Percentiles rank a stretch among this genome's conserved stretches.
These are phyloP conservation scores for Sylvicola cinctus DNA, from an alignment of 2,888 invertebrate species.

Conservation along the genomic window DNA sequence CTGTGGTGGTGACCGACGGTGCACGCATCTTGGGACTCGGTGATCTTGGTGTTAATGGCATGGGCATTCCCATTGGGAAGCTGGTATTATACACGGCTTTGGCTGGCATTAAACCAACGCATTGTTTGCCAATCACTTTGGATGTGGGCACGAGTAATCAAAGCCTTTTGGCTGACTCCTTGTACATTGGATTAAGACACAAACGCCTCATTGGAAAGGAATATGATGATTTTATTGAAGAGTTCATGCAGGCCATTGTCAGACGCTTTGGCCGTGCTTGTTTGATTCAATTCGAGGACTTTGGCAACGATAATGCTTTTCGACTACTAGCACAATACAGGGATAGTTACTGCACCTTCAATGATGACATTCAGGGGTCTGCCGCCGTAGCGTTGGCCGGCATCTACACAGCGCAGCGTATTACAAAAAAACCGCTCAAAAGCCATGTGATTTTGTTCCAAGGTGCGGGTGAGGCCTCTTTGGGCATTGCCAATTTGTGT, in stretches of 20 bases:
- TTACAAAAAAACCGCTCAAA: constrained; percentile 62
- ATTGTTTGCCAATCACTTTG: constrained; percentile 83
- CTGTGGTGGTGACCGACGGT: too few species aligned
- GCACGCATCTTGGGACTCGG: constrained; percentile 94
- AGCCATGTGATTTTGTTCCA: constrained; percentile 83
- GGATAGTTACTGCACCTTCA: constrained; percentile 80
- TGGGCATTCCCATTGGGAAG: constrained; percentile 98
- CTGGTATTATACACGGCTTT: constrained; percentile 90
- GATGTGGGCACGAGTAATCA: constrained; percentile 85
- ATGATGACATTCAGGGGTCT: constrained; percentile 95
- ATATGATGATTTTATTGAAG: constrained; percentile 89
- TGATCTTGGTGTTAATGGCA: constrained; percentile 91
- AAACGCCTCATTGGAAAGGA: constrained; percentile 57
- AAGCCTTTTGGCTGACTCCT: constrained; percentile 69
- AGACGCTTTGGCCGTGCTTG: constrained; percentile 66
- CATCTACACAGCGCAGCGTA: constrained; percentile 61
- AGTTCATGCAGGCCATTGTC: constrained; percentile 89
- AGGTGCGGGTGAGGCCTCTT: constrained; percentile 94
- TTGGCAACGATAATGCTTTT: constrained; percentile 94
- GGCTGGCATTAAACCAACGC: constrained; percentile 87
- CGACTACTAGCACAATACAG: constrained; percentile 78
- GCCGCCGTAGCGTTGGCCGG: constrained; percentile 93
- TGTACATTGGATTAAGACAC: constrained; percentile 85
- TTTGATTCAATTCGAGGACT: constrained; percentile 92
- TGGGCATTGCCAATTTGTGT: too few species aligned